Percentiles rank a stretch among this genome's conserved stretches.
phyloP scores from a whole-genome alignment of 2,113 vertebrate genomes.

The Myrmecobius fasciatus region DNA sequence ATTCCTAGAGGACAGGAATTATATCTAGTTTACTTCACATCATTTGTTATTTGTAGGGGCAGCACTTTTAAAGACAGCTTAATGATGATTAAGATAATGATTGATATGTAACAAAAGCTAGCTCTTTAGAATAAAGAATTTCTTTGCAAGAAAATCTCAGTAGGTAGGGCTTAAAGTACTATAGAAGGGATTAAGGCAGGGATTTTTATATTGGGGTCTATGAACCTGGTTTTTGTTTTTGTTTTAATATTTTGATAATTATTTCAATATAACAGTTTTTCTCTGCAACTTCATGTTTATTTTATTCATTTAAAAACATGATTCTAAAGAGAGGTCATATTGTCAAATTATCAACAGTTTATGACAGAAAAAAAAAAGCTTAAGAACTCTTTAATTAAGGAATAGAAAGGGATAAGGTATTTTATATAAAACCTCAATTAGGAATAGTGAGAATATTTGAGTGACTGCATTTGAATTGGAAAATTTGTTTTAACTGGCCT shows the following conservation, averaged over 20 bases:
- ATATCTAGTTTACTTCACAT: background rate
- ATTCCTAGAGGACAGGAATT: background rate
- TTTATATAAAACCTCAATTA: background rate
- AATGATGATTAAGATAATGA: background rate
- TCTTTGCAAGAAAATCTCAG: background rate
- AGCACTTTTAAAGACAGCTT: background rate
- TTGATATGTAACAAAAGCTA: background rate
- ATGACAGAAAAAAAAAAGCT: background rate
- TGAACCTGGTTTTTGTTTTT: background rate
- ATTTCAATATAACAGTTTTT: background rate
- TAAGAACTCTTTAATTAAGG: background rate
- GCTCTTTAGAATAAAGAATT: background rate
- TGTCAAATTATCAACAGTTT: background rate
- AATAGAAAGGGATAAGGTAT: background rate
- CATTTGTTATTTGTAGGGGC: background rate
- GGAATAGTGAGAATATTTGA: background rate
- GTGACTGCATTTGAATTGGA: background rate
- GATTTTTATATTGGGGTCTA: background rate
- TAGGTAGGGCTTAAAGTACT: background rate
- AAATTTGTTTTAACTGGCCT: constrained; percentile 10
- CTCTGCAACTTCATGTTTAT: background rate
- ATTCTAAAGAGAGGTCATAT: background rate
- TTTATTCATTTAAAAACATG: background rate
- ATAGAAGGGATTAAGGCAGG: background rate
- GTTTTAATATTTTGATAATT: background rate